A percentile compares a stretch with the other conserved stretches of the same genome.
Evolutionary conservation across 2,113 vertebrate species (phyloP).

Genomic region (Stegostoma tigrinum): DNA sequence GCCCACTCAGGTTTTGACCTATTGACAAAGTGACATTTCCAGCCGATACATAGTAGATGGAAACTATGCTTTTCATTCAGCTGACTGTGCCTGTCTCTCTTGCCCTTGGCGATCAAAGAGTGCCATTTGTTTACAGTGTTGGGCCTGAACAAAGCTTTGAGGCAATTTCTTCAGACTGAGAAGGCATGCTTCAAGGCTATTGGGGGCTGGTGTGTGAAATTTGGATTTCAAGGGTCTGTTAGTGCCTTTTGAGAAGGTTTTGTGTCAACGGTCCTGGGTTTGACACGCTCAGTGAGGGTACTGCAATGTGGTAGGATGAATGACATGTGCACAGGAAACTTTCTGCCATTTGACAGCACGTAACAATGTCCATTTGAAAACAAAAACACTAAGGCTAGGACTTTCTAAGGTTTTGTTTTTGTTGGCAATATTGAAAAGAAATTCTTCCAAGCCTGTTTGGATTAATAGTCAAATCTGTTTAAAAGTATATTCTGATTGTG

Average conservation of each 20-base stretch:
- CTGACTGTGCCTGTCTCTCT: neutral
- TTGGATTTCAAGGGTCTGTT: slow-evolving; percentile 20
- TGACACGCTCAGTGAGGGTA: neutral
- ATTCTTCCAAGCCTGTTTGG: neutral
- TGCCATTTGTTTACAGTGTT: neutral
- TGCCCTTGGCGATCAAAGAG: neutral
- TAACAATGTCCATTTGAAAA: neutral
- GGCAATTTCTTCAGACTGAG: neutral
- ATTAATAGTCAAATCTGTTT: neutral
- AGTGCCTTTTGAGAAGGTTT: neutral
- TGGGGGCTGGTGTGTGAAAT: slow-evolving; percentile 6
- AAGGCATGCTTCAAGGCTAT: neutral
- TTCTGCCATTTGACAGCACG: neutral
- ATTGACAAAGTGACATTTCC: slow-evolving; percentile 17
- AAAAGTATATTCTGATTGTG: neutral
- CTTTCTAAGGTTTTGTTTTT: neutral
- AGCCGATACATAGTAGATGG: neutral
- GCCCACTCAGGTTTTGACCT: neutral
- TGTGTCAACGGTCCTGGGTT: neutral
- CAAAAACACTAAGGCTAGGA: too few species aligned
- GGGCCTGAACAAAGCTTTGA: neutral
- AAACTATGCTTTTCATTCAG: neutral
- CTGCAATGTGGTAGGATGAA: neutral
- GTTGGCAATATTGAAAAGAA: slow-evolving; percentile 24
- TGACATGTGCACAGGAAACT: neutral